Conservation (phyloP, 92 coral and sea anemone species). For the Phenganax marumi region DNA sequence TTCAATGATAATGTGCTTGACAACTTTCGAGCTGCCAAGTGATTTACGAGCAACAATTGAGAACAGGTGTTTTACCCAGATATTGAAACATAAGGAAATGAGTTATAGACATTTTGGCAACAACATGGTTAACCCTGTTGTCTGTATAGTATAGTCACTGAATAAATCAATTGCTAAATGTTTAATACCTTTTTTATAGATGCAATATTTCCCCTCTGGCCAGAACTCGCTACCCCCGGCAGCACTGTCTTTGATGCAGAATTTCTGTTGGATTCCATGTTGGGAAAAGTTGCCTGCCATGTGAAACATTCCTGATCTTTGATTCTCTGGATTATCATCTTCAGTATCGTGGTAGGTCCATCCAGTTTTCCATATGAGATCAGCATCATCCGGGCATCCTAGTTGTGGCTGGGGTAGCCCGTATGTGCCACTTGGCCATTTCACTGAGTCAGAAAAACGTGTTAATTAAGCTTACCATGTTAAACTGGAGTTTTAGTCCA, state of each 20-base stretch:
- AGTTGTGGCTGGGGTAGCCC: conserved; percentile 89
- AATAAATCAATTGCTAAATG: no score
- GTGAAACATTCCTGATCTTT: conserved; percentile 87
- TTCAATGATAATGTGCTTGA: no score
- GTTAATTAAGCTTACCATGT: no score
- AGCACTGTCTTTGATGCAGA: conserved; percentile 79
- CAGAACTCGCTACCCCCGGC: conserved; percentile 93
- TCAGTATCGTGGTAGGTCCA: conserved; percentile 99
- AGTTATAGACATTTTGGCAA: no score
- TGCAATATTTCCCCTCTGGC: conserved; percentile 97
- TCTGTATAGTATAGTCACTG: no score
- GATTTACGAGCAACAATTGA: no score
- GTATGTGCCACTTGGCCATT: conserved; percentile 97
- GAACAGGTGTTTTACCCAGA: no score
- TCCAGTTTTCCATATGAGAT: conserved; percentile 77
- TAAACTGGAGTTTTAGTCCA: no score
- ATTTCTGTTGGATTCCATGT: conserved; percentile 96
- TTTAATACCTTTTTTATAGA: conserved; percentile 84
- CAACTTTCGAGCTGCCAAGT: no score
- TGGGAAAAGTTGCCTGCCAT: conserved; percentile 96
- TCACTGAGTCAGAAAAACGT: conserved; percentile 53
- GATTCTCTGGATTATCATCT: conserved; percentile 93
- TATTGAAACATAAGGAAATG: no score
- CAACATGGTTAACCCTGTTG: no score
- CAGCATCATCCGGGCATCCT: conserved; percentile 88